Evolutionary conservation across 1,140 invertebrate species (phyloP), one percentile per base, ranked within the genome.

Genomic region (Zaprionus taronus): DNA sequence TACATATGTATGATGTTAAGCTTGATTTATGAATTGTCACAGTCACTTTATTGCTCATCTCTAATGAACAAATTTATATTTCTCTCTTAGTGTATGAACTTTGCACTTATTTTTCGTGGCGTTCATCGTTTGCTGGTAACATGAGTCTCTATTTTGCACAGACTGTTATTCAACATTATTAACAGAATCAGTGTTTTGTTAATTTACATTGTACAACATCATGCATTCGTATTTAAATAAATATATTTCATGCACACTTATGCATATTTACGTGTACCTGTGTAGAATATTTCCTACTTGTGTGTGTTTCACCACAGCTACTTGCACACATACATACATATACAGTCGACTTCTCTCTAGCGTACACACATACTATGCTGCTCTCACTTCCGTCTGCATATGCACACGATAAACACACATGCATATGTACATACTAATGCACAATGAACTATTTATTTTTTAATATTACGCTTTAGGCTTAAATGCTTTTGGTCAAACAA

Each of bases 361-460:
- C 66, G 62, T 26, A 57, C 14, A 61, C 20, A 56, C 57, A 69
- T 34, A 62, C 71, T 26, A 24, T 65, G 26, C n/a, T 57, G 53
- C 74, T 73, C 74, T 62, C 44, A 69, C 74, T 77, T 77, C 74
- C 74, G 70, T 77, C 63, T 60, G 22, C 69, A 53, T 41, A 24
- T 53, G 38, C 31, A 58, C n/a, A 72, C 24, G 55, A 36, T 56
- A 68, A 55, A 17, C 15, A 55, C 20, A 55, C 31, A 51, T 14
- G 36, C 14, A 53, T 41, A 49, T 14, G 36, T 14, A 64, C 14
- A 53, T 41, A 49, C 14, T 5, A 15, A 61, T 44, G 22, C n/a
- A 64, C 15, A 51, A 58, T 41, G 22, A 36, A 44, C 38, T 34
- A 3, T 11, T 2, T 11, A 53, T 51, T 57, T 57, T 49, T 70